phyloP scores from a whole-genome alignment of 2,888 invertebrate genomes.

The Epinotia brunnichana region DNA sequence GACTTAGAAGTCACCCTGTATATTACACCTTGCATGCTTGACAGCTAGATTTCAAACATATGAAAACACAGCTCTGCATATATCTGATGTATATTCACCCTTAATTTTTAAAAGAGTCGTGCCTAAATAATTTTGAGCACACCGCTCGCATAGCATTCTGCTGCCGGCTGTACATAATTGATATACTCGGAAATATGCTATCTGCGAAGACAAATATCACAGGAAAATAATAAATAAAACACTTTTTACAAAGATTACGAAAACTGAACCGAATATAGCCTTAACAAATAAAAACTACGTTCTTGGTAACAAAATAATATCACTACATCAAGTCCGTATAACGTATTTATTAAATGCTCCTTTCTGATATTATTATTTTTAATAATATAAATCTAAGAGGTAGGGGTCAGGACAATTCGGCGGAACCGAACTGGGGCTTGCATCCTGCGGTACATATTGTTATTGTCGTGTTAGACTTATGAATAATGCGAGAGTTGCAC shows the following conservation, averaged over 20 bases:
- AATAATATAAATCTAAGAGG: constrained; percentile 55
- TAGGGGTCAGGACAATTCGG: constrained; percentile 52
- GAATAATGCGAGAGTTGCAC: neutral
- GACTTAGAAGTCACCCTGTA: too few relatives aligned
- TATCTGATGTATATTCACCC: too few relatives aligned
- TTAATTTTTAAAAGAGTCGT: neutral
- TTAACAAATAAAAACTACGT: constrained; percentile 65
- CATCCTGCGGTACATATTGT: constrained; percentile 14
- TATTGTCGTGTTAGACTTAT: neutral
- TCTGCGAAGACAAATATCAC: constrained; percentile 39
- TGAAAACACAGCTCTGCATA: too few relatives aligned
- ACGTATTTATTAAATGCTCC: constrained; percentile 70
- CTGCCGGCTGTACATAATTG: constrained; percentile 3
- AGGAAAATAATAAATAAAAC: constrained; percentile 32
- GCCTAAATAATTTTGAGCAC: neutral
- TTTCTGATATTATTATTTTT: constrained; percentile 55
- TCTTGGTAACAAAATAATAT: constrained; percentile 79
- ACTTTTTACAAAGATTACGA: constrained; percentile 46
- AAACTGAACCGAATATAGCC: constrained; percentile 55
- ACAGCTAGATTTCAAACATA: too few relatives aligned
- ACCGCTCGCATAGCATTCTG: neutral
- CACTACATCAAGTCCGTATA: constrained; percentile 66
- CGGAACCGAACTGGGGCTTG: constrained; percentile 16
- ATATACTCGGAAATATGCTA: constrained; percentile 22
- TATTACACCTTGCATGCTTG: too few relatives aligned